phyloP scores from a whole-genome alignment of 2,888 invertebrate species.

The Shargacucullia verbasci region DNA sequence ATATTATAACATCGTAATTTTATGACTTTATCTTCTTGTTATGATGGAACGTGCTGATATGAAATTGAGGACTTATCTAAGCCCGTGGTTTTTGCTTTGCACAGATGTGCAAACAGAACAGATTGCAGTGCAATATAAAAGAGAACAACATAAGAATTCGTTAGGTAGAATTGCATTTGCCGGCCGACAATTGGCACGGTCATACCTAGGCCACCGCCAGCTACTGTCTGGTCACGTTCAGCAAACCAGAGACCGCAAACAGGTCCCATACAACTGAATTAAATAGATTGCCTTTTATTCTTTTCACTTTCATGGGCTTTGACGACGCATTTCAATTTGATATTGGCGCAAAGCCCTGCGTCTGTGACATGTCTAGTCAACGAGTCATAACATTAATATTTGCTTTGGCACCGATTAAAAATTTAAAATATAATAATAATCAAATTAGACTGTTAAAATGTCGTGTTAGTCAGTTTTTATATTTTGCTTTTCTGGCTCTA shows the following conservation, averaged over 20 bases:
- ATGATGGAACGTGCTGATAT: slow-evolving; percentile 37
- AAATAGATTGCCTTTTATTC: slow-evolving; percentile 74
- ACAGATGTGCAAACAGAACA: slow-evolving; percentile 42
- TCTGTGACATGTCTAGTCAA: slow-evolving; percentile 75
- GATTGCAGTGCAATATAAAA: slow-evolving; percentile 43
- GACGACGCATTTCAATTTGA: slow-evolving; percentile 73
- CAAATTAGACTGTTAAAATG: slow-evolving; percentile 21
- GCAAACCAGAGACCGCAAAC: slow-evolving; percentile 85
- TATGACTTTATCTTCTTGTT: slow-evolving; percentile 35
- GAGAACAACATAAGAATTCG: slow-evolving; percentile 55
- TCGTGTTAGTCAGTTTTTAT: slow-evolving; percentile 16
- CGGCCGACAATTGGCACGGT: slow-evolving; percentile 73
- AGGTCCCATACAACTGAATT: slow-evolving; percentile 76
- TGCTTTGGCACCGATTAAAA: slow-evolving; percentile 55
- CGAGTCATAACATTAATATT: slow-evolving; percentile 62
- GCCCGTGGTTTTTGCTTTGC: slow-evolving; percentile 25
- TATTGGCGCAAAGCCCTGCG: slow-evolving; percentile 72
- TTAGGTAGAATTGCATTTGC: slow-evolving; percentile 67
- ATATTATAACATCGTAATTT: no score
- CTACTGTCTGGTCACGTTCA: slow-evolving; percentile 86
- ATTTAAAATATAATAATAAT: slow-evolving; percentile 28
- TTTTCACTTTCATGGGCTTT: slow-evolving; percentile 76
- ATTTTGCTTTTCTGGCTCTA: slow-evolving; percentile 10
- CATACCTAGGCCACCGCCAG: slow-evolving; percentile 70
- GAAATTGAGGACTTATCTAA: slow-evolving; percentile 33